phyloP scores from a whole-genome alignment of 1,140 invertebrate genomes.

The Papilio aristodemus region DNA sequence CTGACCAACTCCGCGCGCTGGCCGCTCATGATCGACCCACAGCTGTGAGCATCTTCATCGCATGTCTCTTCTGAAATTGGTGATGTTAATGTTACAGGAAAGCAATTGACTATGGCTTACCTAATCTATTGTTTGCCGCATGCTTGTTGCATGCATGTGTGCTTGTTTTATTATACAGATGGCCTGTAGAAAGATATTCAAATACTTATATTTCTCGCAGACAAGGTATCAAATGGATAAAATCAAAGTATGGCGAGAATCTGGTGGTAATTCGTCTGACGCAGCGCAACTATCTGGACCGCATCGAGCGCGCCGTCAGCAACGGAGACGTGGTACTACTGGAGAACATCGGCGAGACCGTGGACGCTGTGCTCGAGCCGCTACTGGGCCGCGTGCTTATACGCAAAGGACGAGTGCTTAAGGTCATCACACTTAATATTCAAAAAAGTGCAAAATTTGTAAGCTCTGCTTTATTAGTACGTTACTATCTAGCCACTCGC shows the following conservation, averaged over 20 bases:
- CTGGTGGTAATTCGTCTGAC: slow-evolving; percentile 89
- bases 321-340: slow-evolving; percentile 89
- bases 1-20: slow-evolving; percentile 93
- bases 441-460: no score
- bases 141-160: no score
- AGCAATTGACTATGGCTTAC: no score
- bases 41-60: slow-evolving; percentile 81
- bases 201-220: slow-evolving; percentile 55
- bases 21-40: slow-evolving; percentile 97
- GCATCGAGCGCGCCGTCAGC: slow-evolving; percentile 89
- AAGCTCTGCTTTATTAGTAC: no score
- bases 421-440: slow-evolving; percentile 58
- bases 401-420: slow-evolving; percentile 77
- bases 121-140: no score
- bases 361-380: slow-evolving; percentile 95
- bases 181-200: not conserved
- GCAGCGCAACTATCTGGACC: slow-evolving; percentile 91
- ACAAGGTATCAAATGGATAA: slow-evolving; percentile 98
- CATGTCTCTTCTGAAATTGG: no score
- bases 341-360: slow-evolving; percentile 93
- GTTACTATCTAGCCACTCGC: no score
- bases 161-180: no score
- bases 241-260: slow-evolving; percentile 87
- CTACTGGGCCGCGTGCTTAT: slow-evolving; percentile 93
- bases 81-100: no score